A percentile compares a stretch with the other conserved stretches of the same genome.
Evolutionary conservation across 1,140 invertebrate species (phyloP).

Genomic region (Brachionus plicatilis): DNA sequence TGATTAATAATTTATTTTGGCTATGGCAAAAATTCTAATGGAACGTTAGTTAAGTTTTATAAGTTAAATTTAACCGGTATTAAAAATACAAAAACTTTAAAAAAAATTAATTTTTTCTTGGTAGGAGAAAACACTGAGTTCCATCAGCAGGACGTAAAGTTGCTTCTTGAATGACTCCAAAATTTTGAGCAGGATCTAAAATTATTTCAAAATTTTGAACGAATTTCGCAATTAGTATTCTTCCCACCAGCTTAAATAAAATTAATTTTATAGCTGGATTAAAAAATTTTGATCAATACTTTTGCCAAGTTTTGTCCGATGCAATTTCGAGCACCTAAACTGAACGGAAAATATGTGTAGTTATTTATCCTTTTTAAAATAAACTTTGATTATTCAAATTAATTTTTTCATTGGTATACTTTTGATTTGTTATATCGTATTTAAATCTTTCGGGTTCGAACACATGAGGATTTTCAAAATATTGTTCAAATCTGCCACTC

Average conservation of each 20-base stretch:
- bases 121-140: constrained; percentile 26
- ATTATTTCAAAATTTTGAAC: constrained; percentile 32
- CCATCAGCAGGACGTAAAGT: constrained; percentile 26
- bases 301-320: constrained; percentile 37
- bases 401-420: background rate
- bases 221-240: constrained; percentile 20
- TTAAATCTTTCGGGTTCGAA: constrained; percentile 31
- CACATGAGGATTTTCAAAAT: constrained; percentile 21
- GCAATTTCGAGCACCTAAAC: constrained; percentile 26
- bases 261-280: background rate
- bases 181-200: constrained; percentile 14
- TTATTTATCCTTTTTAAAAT: background rate
- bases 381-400: background rate
- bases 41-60: too few species aligned
- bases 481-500: constrained; percentile 6
- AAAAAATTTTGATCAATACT: background rate
- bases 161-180: constrained; percentile 9
- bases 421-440: background rate
- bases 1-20: too few species aligned
- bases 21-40: too few species aligned
- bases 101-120: background rate
- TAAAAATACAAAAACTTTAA: background rate
- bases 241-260: background rate
- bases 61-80: background rate
- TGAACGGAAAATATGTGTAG: constrained; percentile 40